These are phyloP conservation scores for Mionectes macconnelli DNA, from an alignment of 2,113 vertebrate species.

Conservation along the genomic window DNA sequence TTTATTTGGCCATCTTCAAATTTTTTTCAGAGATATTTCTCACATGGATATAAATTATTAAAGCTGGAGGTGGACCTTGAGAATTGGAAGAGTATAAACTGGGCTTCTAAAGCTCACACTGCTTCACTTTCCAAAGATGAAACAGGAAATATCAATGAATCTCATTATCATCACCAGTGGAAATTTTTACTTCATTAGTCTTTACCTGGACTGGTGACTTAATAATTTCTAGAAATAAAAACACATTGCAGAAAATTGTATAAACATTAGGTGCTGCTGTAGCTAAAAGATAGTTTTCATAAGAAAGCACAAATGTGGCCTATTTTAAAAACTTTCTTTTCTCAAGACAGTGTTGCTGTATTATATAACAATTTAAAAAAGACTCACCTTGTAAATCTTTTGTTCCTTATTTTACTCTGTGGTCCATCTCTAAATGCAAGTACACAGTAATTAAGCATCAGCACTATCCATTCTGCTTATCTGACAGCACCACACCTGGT, in stretches of 20 bases:
- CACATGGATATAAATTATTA: background rate
- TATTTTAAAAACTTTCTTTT: background rate
- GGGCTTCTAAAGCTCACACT: background rate
- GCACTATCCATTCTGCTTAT: slow-evolving; percentile 57
- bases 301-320: background rate
- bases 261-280: background rate
- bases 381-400: background rate
- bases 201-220: background rate
- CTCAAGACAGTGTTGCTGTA: background rate
- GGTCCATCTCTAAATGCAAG: slow-evolving; percentile 70
- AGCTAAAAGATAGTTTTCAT: background rate
- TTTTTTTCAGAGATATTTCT: too few species aligned
- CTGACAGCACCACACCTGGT: slow-evolving; percentile 25
- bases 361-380: slow-evolving; percentile 22
- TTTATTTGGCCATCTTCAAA: too few species aligned
- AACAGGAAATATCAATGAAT: background rate
- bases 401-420: background rate
- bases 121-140: background rate
- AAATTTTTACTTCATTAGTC: background rate
- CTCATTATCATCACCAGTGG: background rate
- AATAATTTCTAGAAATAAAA: background rate
- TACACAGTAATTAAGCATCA: slow-evolving; percentile 55
- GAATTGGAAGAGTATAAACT: background rate
- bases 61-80: background rate
- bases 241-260: background rate